phyloP scores from a whole-genome alignment of 2,797 vertebrate genomes.

The Ataeniobius toweri region DNA sequence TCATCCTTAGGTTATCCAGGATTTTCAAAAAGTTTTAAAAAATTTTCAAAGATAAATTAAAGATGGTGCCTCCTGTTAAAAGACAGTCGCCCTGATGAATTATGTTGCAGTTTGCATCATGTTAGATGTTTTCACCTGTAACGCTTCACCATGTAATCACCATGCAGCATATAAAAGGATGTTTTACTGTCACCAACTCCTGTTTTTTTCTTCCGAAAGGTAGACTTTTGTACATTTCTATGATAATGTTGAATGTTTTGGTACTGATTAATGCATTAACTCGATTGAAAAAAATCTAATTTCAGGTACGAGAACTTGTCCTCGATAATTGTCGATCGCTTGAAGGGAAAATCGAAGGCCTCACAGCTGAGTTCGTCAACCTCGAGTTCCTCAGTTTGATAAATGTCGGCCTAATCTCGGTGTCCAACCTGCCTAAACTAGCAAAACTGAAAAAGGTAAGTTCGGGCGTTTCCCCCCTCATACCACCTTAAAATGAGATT shows the following conservation, averaged over 20 bases:
- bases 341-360: slow-evolving; percentile 91
- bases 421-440: slow-evolving; percentile 91
- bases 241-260: neutral
- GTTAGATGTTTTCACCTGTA: neutral
- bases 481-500: neutral
- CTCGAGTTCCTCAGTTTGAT: slow-evolving; percentile 96
- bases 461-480: neutral
- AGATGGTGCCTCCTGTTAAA: neutral
- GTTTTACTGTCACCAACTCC: neutral
- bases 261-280: neutral
- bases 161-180: neutral
- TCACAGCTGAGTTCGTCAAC: slow-evolving; percentile 91
- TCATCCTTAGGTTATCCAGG: no score
- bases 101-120: neutral
- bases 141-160: neutral
- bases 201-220: neutral
- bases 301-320: slow-evolving; percentile 90
- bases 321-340: slow-evolving; percentile 92
- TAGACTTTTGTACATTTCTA: neutral
- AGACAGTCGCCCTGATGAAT: neutral
- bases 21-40: no score
- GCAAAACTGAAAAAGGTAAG: slow-evolving; percentile 94
- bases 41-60: no score
- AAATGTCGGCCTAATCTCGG: slow-evolving; percentile 89
- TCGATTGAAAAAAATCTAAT: neutral